Percentiles rank a stretch among this genome's conserved stretches.
Conservation (phyloP, 2,113 vertebrate species). For the Lutjanus erythropterus region DNA sequence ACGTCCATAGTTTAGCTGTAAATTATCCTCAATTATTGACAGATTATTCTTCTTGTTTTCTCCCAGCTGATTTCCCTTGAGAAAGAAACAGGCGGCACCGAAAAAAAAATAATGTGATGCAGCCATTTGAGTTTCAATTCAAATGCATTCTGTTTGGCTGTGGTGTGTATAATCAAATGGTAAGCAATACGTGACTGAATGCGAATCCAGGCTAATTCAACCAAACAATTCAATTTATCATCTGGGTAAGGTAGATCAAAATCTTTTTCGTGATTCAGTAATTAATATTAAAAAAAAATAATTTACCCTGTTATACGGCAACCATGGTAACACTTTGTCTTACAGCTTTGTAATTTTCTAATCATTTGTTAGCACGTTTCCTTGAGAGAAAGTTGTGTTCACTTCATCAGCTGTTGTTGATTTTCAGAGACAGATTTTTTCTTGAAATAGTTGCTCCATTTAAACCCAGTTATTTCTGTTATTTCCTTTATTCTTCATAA, state of each 20-base stretch:
- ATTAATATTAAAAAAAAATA: background rate
- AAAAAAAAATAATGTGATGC: constrained; percentile 36
- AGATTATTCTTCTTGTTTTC: constrained; percentile 70
- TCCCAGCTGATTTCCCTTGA: constrained; percentile 72
- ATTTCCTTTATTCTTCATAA: background rate
- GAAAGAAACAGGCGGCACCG: constrained; percentile 37
- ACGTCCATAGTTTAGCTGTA: constrained; percentile 63
- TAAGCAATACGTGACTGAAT: constrained; percentile 34
- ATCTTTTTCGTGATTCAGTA: background rate
- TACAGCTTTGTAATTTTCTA: background rate
- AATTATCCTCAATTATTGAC: constrained; percentile 76
- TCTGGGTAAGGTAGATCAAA: background rate
- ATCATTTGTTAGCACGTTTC: background rate
- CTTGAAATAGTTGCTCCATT: background rate
- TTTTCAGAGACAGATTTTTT: background rate
- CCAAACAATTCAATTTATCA: constrained; percentile 22
- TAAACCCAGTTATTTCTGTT: background rate
- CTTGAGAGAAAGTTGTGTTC: background rate
- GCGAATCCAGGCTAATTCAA: constrained; percentile 40
- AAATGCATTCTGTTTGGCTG: constrained; percentile 42
- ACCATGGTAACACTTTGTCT: background rate
- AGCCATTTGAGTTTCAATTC: constrained; percentile 43
- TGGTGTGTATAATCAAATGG: constrained; percentile 49
- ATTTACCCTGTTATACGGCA: background rate
- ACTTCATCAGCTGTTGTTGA: background rate